Percentiles rank a stretch among this genome's conserved stretches.
These are phyloP conservation scores for Nemapogon koenigi DNA, from an alignment of 2,888 invertebrate species.

Conservation along the genomic window DNA sequence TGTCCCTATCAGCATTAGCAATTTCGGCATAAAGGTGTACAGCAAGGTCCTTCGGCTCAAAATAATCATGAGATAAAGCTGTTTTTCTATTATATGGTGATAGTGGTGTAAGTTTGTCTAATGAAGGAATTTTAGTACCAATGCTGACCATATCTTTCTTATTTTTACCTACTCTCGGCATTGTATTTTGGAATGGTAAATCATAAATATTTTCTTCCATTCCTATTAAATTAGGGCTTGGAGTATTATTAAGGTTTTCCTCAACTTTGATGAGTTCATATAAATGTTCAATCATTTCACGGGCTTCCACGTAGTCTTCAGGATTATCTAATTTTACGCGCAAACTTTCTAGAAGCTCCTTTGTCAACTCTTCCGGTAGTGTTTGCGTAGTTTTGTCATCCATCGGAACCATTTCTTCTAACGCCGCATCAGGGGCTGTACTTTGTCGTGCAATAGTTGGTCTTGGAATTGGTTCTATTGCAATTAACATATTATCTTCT, in stretches of 20 bases:
- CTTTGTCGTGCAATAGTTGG: constrained; percentile 29
- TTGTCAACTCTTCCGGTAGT: constrained; percentile 76
- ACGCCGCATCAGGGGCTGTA: constrained; percentile 29
- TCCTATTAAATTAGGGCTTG: constrained; percentile 19
- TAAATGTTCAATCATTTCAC: constrained; percentile 78
- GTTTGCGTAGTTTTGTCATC: constrained; percentile 74
- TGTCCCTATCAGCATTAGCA: constrained; percentile 49
- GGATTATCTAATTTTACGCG: constrained; percentile 75
- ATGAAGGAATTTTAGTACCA: constrained; percentile 65
- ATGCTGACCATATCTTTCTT: constrained; percentile 56
- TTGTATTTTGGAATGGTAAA: constrained; percentile 57
- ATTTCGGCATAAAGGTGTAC: constrained; percentile 70
- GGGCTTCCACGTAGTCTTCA: constrained; percentile 74
- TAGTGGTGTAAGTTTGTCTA: constrained; percentile 61
- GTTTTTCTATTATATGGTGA: constrained; percentile 52
- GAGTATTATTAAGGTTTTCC: constrained; percentile 66
- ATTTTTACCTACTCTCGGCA: constrained; percentile 40
- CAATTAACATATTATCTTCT: constrained; percentile 6
- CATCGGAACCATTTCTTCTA: constrained; percentile 32
- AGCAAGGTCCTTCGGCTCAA: constrained; percentile 59
- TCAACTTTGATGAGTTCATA: constrained; percentile 78
- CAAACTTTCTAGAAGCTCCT: constrained; percentile 73
- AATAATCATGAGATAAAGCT: constrained; percentile 52
- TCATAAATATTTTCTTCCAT: constrained; percentile 69
- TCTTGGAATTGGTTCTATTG: constrained; percentile 33